Evolutionary conservation across 2,113 vertebrate species (phyloP).

Genomic region (Opisthocomus hoazin): DNA sequence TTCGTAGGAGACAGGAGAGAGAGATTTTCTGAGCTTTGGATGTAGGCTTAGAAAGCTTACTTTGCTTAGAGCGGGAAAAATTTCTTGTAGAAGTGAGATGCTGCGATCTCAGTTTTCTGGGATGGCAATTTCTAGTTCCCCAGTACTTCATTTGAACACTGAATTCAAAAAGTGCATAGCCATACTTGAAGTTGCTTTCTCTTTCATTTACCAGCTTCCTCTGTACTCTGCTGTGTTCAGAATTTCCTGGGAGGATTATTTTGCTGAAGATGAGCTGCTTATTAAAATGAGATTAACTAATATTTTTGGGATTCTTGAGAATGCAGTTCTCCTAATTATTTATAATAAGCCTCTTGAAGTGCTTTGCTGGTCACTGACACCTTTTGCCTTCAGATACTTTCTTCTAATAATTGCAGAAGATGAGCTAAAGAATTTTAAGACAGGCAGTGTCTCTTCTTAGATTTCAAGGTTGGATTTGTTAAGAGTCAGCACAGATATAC

Average conservation of each 20-base stretch:
- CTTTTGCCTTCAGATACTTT: neutral
- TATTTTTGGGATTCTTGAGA: neutral
- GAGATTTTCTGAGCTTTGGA: neutral
- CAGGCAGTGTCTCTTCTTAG: neutral
- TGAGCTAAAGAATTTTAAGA: neutral
- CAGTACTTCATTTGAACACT: neutral
- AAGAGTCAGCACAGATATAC: neutral
- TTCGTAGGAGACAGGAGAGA: neutral
- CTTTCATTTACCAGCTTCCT: neutral
- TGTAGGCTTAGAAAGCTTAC: neutral
- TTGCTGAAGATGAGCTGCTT: neutral
- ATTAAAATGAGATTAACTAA: neutral
- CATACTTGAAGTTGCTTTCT: neutral
- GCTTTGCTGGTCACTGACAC: neutral
- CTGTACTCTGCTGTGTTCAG: neutral
- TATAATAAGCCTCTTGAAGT: neutral
- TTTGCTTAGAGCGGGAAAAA: neutral
- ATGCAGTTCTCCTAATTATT: neutral
- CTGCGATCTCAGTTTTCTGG: neutral
- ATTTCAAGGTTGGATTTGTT: neutral
- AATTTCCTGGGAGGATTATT: neutral
- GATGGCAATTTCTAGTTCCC: neutral
- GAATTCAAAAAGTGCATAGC: neutral
- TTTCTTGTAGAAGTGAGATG: neutral
- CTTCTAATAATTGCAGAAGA: neutral